A percentile compares a stretch with the other conserved stretches of the same genome.
Evolutionary conservation across 2,113 vertebrate genomes (phyloP).

Genomic region (Microtus montanus): DNA sequence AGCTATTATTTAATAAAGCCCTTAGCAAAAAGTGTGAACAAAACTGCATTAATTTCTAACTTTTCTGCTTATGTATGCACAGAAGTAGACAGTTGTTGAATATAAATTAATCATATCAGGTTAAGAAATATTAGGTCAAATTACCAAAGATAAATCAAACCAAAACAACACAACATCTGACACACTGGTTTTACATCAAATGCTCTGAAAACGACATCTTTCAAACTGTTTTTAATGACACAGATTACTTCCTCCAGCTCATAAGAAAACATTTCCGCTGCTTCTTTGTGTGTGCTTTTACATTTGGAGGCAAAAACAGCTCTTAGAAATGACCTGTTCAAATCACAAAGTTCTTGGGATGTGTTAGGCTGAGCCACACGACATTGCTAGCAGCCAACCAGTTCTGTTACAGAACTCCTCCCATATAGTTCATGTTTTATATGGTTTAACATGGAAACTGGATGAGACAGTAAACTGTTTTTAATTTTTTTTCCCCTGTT

Average conservation of each 20-base stretch:
- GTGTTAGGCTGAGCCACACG: not conserved
- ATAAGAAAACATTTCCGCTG: not conserved
- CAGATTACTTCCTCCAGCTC: not conserved
- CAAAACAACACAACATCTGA: not conserved
- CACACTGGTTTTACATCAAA: conserved; percentile 20
- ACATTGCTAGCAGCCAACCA: not conserved
- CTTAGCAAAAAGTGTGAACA: conserved; percentile 26
- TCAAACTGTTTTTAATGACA: not conserved
- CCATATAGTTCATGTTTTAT: not conserved
- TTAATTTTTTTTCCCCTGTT: no score
- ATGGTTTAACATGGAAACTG: not conserved
- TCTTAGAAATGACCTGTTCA: conserved; percentile 30
- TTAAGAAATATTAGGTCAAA: conserved; percentile 2
- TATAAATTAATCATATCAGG: conserved; percentile 3
- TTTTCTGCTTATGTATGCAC: not conserved
- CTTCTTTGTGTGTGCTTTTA: conserved; percentile 39
- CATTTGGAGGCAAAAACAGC: conserved; percentile 16
- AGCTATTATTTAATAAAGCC: conserved; percentile 14
- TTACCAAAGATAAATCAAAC: conserved; percentile 26
- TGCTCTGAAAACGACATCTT: not conserved
- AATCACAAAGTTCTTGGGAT: conserved; percentile 39
- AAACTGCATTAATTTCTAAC: conserved; percentile 42
- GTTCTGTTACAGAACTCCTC: not conserved
- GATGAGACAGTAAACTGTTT: not conserved
- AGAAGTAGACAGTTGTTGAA: not conserved